Evolutionary conservation across 2,888 invertebrate genomes (phyloP).

Genomic region (Epirrita christyi): DNA sequence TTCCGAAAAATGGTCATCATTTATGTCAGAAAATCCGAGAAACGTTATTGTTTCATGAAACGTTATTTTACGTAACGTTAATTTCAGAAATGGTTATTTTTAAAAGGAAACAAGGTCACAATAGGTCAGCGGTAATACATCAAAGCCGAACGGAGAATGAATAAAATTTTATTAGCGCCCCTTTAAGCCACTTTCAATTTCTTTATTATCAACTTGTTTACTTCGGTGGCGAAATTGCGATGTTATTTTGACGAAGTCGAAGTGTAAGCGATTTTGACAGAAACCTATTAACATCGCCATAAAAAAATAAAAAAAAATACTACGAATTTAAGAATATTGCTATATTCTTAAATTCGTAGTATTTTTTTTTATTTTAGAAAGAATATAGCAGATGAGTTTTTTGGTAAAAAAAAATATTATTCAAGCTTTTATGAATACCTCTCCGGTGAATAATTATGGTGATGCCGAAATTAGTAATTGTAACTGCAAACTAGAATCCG

Average conservation of each 20-base stretch:
- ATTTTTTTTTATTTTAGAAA: too few relatives aligned
- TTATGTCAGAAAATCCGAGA: conserved; percentile 1
- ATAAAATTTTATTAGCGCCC: conserved; percentile 55
- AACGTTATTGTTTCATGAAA: conserved; percentile 7
- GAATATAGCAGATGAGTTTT: too few relatives aligned
- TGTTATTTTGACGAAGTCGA: conserved; percentile 37
- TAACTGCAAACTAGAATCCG: too few relatives aligned
- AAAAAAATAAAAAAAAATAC: too few relatives aligned
- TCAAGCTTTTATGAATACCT: too few relatives aligned
- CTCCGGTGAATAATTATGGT: too few relatives aligned
- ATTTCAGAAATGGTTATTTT: conserved; percentile 21
- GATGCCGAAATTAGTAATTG: too few relatives aligned
- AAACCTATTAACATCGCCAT: too few relatives aligned
- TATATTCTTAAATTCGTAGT: too few relatives aligned
- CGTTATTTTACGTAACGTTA: conserved; percentile 10
- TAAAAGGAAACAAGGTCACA: conserved; percentile 49
- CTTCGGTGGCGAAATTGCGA: conserved; percentile 42
- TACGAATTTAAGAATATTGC: too few relatives aligned
- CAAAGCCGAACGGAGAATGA: conserved; percentile 49
- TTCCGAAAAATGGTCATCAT: background rate
- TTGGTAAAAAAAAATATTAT: too few relatives aligned
- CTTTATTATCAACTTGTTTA: conserved; percentile 64
- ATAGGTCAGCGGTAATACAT: conserved; percentile 62
- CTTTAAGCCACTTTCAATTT: conserved; percentile 57
- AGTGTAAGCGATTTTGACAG: conserved; percentile 17